phyloP scores from a whole-genome alignment of 2,113 vertebrate genomes.

The Hemiscyllium ocellatum region DNA sequence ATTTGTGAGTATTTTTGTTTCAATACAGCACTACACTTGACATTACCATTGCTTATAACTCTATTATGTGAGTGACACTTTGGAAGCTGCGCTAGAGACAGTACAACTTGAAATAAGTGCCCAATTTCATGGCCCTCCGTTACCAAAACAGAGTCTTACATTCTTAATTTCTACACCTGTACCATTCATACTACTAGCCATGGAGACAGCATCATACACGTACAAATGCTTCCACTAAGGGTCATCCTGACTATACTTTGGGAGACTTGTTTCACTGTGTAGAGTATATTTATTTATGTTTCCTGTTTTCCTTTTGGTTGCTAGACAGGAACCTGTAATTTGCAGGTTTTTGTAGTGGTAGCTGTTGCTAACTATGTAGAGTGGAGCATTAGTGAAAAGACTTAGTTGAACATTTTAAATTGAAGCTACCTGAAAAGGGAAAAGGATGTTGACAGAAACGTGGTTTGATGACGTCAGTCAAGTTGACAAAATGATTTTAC shows the following conservation, averaged over 20 bases:
- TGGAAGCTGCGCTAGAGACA: no score
- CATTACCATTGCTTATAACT: neutral
- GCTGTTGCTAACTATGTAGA: neutral
- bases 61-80: neutral
- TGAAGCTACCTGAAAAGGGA: neutral
- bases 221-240: neutral
- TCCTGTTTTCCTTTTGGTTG: neutral
- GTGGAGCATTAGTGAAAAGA: neutral
- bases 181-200: neutral
- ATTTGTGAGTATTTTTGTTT: conserved; percentile 74
- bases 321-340: neutral
- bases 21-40: neutral
- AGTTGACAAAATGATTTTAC: neutral
- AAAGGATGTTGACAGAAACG: neutral
- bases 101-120: neutral
- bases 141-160: neutral
- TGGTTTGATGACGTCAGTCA: neutral
- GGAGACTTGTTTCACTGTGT: neutral
- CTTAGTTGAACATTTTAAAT: neutral
- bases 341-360: neutral
- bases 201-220: neutral
- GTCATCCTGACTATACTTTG: neutral
- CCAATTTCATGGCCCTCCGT: neutral
- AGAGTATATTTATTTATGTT: neutral
- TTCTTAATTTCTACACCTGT: neutral